A percentile compares a stretch with the other conserved stretches of the same genome.
Conservation (phyloP, 2,113 vertebrate species). For the Thomomys bottae region DNA sequence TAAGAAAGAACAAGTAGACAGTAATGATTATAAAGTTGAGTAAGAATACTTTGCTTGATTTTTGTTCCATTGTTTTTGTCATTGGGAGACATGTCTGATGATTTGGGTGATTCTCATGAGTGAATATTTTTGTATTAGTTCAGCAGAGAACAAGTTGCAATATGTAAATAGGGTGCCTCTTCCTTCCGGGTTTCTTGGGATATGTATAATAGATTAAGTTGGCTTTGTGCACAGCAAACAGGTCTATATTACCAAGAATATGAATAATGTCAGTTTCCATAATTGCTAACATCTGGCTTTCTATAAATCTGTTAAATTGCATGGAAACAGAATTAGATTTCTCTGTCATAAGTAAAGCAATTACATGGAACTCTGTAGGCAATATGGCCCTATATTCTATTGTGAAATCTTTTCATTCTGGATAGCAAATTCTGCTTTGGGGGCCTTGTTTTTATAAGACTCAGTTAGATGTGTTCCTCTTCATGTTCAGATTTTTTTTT, state of each 20-base stretch:
- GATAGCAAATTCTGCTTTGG: conserved; percentile 55
- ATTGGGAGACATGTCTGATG: conserved; percentile 52
- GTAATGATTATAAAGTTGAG: conserved; percentile 69
- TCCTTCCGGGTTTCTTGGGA: conserved; percentile 77
- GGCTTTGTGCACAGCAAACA: conserved; percentile 85
- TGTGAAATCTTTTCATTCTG: conserved; percentile 81
- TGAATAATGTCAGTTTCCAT: conserved; percentile 86
- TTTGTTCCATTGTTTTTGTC: conserved; percentile 72
- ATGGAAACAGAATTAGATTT: conserved; percentile 85
- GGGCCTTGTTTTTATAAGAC: conserved; percentile 22
- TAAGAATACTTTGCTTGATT: conserved; percentile 40
- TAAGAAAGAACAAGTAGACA: conserved; percentile 57
- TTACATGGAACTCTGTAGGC: conserved; percentile 84
- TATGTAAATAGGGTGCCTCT: conserved; percentile 76
- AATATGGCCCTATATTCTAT: conserved; percentile 78
- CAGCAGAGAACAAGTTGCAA: conserved; percentile 70
- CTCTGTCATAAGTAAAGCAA: conserved; percentile 86
- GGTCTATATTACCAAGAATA: conserved; percentile 84
- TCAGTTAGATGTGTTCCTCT: neutral
- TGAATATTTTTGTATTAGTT: conserved; percentile 77
- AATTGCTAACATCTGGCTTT: conserved; percentile 91
- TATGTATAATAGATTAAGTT: conserved; percentile 81
- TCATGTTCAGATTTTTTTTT: conserved; percentile 16
- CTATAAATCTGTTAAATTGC: conserved; percentile 89
- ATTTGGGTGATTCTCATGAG: conserved; percentile 65